Evolutionary conservation across 2,113 vertebrate genomes (phyloP).

Genomic region (Delphinus delphis): DNA sequence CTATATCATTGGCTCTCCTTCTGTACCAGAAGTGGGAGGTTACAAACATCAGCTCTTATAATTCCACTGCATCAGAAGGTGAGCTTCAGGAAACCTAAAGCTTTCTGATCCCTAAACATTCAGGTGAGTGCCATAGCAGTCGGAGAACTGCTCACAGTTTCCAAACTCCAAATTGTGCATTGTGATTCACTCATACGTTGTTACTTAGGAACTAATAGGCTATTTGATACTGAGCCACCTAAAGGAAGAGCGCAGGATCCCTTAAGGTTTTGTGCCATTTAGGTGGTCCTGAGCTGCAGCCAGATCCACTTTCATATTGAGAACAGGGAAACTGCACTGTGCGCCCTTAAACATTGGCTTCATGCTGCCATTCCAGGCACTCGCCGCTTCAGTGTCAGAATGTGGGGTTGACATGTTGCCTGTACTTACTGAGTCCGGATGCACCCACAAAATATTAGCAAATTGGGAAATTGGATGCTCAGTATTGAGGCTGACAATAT

Average conservation of each 20-base stretch:
- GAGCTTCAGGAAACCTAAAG: background rate
- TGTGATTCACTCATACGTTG: background rate
- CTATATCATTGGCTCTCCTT: background rate
- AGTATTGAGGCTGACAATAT: slow-evolving; percentile 26
- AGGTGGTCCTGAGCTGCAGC: background rate
- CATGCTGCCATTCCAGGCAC: background rate
- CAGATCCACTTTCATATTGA: background rate
- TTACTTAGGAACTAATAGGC: background rate
- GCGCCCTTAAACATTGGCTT: background rate
- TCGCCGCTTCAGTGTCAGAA: slow-evolving; percentile 25
- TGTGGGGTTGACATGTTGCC: background rate
- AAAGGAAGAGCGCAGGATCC: background rate
- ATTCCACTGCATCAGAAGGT: slow-evolving; percentile 24
- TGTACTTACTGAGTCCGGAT: slow-evolving; percentile 47
- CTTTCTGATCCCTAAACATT: background rate
- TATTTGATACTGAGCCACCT: background rate
- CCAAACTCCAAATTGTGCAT: background rate
- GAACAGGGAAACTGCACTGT: background rate
- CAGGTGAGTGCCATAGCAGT: background rate
- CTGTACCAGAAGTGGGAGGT: background rate
- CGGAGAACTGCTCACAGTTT: slow-evolving; percentile 1
- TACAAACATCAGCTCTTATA: slow-evolving; percentile 4
- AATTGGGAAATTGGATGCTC: slow-evolving; percentile 52
- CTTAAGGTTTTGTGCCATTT: background rate
- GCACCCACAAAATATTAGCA: slow-evolving; percentile 27